A percentile compares a stretch with the other conserved stretches of the same genome.
Evolutionary conservation across 2,888 invertebrate species (phyloP).

Genomic region (Monoplex corrugatus): DNA sequence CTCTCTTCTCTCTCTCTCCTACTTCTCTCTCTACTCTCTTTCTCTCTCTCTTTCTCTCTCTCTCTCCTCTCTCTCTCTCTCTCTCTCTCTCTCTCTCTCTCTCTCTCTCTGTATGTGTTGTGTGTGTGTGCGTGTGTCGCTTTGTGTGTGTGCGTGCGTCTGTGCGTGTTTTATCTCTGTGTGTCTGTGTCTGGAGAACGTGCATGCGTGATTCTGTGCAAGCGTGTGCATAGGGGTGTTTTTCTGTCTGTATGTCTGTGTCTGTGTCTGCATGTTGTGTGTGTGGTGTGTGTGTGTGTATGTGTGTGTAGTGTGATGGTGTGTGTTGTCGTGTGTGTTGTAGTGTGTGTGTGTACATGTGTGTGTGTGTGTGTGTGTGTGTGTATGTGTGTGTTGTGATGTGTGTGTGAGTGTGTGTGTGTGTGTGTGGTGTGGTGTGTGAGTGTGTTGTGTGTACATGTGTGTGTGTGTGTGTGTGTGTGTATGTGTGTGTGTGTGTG

Average conservation of each 20-base stretch:
- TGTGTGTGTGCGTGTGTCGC: background rate
- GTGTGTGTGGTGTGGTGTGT: background rate
- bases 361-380: background rate
- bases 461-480: slow-evolving; percentile 1
- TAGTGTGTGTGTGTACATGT: background rate
- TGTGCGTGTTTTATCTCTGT: background rate
- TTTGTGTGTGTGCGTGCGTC: background rate
- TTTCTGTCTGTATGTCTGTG: background rate
- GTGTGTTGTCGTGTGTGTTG: background rate
- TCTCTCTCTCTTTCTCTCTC: background rate
- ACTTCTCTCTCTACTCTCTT: background rate
- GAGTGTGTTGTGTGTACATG: background rate
- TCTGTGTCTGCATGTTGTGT: too few species aligned
- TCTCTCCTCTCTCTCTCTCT: background rate
- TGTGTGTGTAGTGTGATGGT: background rate
- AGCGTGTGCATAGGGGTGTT: background rate
- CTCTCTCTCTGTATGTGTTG: background rate
- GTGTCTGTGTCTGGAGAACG: background rate
- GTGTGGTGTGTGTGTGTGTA: background rate
- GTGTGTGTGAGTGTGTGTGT: slow-evolving; percentile 15
- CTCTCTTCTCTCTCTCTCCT: background rate
- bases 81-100: background rate
- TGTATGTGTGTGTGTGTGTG: background rate
- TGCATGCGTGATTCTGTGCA: background rate
- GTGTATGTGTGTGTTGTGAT: background rate